Evolutionary conservation across 2,888 invertebrate genomes (phyloP), one percentile per base, ranked within the genome.

Genomic region (Leuctra nigra): DNA sequence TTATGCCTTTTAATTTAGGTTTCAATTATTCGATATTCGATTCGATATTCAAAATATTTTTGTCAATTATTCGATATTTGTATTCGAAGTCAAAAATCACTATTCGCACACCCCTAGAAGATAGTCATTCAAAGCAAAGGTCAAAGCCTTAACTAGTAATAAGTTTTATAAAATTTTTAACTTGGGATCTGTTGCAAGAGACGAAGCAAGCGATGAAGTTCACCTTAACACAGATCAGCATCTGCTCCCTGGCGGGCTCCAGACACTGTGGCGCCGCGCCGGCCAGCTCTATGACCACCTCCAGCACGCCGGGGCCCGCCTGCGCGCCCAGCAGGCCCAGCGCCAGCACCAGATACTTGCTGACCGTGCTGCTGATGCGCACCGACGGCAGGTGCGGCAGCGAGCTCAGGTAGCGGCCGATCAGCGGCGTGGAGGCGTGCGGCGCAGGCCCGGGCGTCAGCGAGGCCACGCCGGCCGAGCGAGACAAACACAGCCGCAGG

Each of bases 231-330:
- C 86, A 87, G 4, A 79, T 76, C 13, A 84, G 67, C 16, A 87
- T 78, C 29, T 75, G 78, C 1, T 79, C 72, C 68, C 88, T 83
- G 61, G 81, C 77, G 29, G 77, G 67, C 0, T 84, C 79, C 66
- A 91, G 77, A 56, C 80, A 73, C 20, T 83, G 79, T 0, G 91
- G 87, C 9, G 87, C 81, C 59, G 88, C 87, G 38, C 91, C 91
- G n/a, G 92, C 77, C 20, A 91, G 76, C 72, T 94, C 93, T 63
- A 91, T 75, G 67, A 94, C 77, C 64, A 88, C 90, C 55, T 84
- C 83, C 53, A 93, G 70, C 0, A 85, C 75, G 72, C 82, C 79
- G 44, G 80, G 68, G 65, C 79, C 83, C 69, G 86, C 80, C 65
- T 80, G 83, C 22, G 83, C 83, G 57, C 77, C 77, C 52, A 87